Percentiles rank a stretch among this genome's conserved stretches.
Conservation (phyloP, 2,797 vertebrate genomes). For the Xiphophorus birchmanni region DNA sequence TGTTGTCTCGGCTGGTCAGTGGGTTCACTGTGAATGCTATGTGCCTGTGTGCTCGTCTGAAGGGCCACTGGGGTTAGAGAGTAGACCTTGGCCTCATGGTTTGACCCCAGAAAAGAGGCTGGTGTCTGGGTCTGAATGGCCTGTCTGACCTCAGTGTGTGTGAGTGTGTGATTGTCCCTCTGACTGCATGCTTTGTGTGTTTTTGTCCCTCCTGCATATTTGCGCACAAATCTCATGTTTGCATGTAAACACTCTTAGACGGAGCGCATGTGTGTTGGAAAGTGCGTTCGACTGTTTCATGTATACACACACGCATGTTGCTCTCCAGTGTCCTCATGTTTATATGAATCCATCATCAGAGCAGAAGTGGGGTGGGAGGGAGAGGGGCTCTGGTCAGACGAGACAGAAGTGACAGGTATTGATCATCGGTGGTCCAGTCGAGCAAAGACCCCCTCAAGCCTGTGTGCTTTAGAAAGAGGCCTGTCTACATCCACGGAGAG, state of each 20-base stretch:
- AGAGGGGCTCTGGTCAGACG: conserved; percentile 65
- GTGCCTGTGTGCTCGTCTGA: conserved; percentile 45
- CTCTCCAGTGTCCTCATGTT: conserved; percentile 12
- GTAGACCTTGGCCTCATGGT: conserved; percentile 81
- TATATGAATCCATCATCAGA: conserved; percentile 27
- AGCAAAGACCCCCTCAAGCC: conserved; percentile 75
- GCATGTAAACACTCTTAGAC: conserved; percentile 3
- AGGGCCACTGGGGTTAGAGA: conserved; percentile 62
- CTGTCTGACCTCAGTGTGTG: conserved; percentile 71
- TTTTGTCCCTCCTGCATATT: conserved; percentile 19
- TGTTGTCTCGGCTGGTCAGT: conserved; percentile 59
- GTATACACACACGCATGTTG: conserved; percentile 16
- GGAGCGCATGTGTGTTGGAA: conserved; percentile 1
- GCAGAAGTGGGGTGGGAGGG: conserved; percentile 25
- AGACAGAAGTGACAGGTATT: conserved; percentile 83
- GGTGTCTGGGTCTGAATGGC: conserved; percentile 77
- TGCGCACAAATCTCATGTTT: conserved; percentile 31
- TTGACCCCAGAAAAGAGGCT: conserved; percentile 78
- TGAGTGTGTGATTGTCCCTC: conserved; percentile 24
- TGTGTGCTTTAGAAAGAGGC: conserved; percentile 68
- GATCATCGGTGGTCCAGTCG: conserved; percentile 77
- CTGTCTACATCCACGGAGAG: conserved; percentile 55
- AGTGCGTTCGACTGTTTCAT: conserved; percentile 25
- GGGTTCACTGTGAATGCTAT: conserved; percentile 43
- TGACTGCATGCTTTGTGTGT: conserved; percentile 44